A percentile compares a stretch with the other conserved stretches of the same genome.
Evolutionary conservation across 2,113 vertebrate species (phyloP).

Genomic region (Aegithalos caudatus): DNA sequence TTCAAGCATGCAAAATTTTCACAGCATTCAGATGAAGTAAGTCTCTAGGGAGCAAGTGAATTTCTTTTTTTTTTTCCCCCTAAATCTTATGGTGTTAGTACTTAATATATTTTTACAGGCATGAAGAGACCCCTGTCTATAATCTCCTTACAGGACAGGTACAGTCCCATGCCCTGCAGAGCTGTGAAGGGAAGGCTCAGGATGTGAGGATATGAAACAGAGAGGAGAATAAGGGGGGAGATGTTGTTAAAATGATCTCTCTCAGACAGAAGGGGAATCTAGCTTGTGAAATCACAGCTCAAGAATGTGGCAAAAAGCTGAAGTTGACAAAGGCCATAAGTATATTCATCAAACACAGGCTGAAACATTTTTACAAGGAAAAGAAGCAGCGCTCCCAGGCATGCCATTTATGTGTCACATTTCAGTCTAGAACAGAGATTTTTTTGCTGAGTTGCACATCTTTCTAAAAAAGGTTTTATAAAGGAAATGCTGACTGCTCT

Average conservation of each 20-base stretch:
- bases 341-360: constrained; percentile 48
- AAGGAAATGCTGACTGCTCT: constrained; percentile 17
- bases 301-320: constrained; percentile 23
- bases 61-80: background rate
- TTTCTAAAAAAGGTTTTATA: background rate
- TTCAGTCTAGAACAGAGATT: constrained; percentile 21
- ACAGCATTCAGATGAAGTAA: background rate
- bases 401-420: constrained; percentile 21
- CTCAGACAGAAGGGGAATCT: background rate
- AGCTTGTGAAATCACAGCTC: constrained; percentile 45
- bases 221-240: background rate
- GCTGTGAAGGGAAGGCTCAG: background rate
- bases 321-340: constrained; percentile 48
- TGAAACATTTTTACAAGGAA: constrained; percentile 43
- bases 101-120: background rate
- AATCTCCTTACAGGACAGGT: constrained; percentile 6
- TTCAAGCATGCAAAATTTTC: background rate
- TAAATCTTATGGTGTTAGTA: background rate
- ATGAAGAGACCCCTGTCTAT: background rate
- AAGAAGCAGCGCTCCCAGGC: constrained; percentile 25
- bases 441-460: constrained; percentile 50
- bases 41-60: background rate
- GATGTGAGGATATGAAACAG: background rate
- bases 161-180: background rate
- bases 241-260: background rate